Evolutionary conservation across 2,113 vertebrate species (phyloP).

Genomic region (Microcebus griseorufus): DNA sequence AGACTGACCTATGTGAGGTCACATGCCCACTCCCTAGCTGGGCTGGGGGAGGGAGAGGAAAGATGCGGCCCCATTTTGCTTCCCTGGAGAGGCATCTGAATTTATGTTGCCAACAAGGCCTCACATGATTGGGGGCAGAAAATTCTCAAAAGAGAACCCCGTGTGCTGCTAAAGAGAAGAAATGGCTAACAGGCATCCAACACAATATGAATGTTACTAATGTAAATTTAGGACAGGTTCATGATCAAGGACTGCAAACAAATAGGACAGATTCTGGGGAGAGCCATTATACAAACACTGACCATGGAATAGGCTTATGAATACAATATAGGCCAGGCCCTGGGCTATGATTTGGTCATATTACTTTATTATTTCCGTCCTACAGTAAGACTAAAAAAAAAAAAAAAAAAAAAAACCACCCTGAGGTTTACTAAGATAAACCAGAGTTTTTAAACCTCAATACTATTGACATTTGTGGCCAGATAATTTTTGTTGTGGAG

Average conservation of each 20-base stretch:
- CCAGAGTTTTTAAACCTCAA: not conserved
- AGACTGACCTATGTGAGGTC: not conserved
- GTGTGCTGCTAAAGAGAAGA: not conserved
- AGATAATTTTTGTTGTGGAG: not conserved
- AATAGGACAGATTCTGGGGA: not conserved
- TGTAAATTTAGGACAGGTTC: not conserved
- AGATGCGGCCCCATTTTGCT: not conserved
- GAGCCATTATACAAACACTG: not conserved
- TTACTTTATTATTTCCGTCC: constrained; percentile 25
- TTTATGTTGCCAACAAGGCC: not conserved
- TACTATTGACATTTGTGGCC: not conserved
- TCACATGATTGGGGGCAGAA: not conserved
- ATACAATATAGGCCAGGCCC: not conserved
- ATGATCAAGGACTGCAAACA: not conserved
- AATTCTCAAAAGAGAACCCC: not conserved
- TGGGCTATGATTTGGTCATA: not conserved
- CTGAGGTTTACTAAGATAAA: constrained; percentile 3
- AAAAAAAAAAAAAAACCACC: not conserved
- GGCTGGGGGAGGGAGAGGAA: not conserved
- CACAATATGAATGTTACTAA: not conserved
- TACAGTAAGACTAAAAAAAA: not conserved
- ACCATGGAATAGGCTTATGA: not conserved
- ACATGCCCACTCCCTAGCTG: not conserved
- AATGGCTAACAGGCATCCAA: not conserved
- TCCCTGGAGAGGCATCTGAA: not conserved